These are phyloP conservation scores for Acronicta aceris DNA, from an alignment of 2,888 invertebrate genomes.

Conservation along the genomic window DNA sequence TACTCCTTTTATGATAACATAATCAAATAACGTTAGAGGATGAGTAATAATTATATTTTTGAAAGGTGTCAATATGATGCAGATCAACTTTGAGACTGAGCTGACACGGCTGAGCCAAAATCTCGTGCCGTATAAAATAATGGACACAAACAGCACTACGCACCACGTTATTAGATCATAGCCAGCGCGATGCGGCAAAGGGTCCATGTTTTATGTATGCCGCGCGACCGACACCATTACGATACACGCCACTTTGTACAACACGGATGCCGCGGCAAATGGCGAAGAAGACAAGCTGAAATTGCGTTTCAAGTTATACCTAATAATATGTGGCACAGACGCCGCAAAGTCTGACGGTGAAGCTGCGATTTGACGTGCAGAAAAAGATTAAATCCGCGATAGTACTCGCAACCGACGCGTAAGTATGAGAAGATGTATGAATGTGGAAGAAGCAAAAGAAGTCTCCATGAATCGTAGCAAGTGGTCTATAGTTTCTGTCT, in stretches of 20 bases:
- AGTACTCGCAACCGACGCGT: too few species aligned
- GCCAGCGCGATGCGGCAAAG: conserved; percentile 77
- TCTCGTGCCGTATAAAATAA: conserved; percentile 51
- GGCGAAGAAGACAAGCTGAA: conserved; percentile 14
- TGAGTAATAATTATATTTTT: too few species aligned
- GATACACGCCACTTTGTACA: conserved; percentile 42
- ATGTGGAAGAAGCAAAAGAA: too few species aligned
- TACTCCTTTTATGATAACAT: too few species aligned
- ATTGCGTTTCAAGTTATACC: conserved; percentile 28
- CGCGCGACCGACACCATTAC: conserved; percentile 58
- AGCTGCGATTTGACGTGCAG: not conserved
- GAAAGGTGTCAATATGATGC: too few species aligned
- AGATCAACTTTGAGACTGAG: too few species aligned
- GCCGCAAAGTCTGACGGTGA: not conserved
- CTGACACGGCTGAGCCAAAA: not conserved
- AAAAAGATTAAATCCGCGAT: too few species aligned
- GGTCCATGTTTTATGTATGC: conserved; percentile 83
- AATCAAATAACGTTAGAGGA: too few species aligned
- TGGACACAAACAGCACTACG: conserved; percentile 66
- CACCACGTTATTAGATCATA: conserved; percentile 85
- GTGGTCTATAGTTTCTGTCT: too few species aligned
- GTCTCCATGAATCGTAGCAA: too few species aligned
- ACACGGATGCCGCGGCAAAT: conserved; percentile 42
- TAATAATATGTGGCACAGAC: conserved; percentile 11
- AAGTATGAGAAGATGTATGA: too few species aligned